Base-by-base conservation (phyloP, 2,888 invertebrate species). In the Coleophora deauratella region DNA sequence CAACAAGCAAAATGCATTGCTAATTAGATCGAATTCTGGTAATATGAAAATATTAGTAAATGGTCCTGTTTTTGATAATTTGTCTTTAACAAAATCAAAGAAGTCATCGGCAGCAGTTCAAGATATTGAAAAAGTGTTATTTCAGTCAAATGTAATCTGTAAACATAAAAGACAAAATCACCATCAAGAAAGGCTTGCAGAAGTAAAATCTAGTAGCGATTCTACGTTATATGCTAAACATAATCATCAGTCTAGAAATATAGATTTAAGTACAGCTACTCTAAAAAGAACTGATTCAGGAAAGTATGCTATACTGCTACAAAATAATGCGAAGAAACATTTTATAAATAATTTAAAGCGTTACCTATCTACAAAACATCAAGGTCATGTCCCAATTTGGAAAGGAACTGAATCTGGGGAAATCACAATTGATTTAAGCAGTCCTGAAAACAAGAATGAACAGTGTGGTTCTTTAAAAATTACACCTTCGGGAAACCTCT, bases 401-500 rank as follows among this genome's bases (percentile, higher is more conserved):
- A 66, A 54, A 36, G 57, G 43, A 38, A 59, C 62, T 0, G 50
- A 62, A 2, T 59, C 66, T 8, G 69, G 68, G 3, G 61, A 72
- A 51, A 66, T 74, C 12, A 55, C 45, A 4, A 65, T 76, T 42
- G 40, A 38, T 36, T 48, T 74, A 30, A 59, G 60, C 42, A 50
- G 39, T n/a, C 48, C 59, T n/a, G 41, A 44, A 2, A 45, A 57
- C 27, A 39, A 30, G 6, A 55, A 53, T 27, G 50, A 41, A 13
- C 47, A 55, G 35, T 58, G 58, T 45, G 67, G 63, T 30, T 60
- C 63, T 14, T 50, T 80, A 13, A 76, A 69, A 56, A 63, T 76
- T 6, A 66, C 71, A 30, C 44, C 60, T 9, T 74, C 76, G 1
- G 74, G 73, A 14, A 72, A 68, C 47, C 60, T 78, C 47, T 70